Conservation (phyloP, 2,888 invertebrate species). For the Teinopalpus imperialis region DNA sequence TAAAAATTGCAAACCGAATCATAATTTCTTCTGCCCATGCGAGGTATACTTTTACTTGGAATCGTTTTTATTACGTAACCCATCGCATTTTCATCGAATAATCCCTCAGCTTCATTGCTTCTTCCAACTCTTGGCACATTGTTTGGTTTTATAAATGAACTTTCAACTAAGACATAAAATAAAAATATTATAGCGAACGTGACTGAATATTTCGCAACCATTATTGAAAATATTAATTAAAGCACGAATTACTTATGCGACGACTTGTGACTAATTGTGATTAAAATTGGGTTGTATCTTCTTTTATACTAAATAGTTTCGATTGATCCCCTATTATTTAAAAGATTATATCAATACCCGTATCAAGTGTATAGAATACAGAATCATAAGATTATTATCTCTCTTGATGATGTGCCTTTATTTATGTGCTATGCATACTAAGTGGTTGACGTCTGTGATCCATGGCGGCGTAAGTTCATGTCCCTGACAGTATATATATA, state of each 20-base stretch:
- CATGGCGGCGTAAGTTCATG: no score
- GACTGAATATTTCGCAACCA: constrained; percentile 50
- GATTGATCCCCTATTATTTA: constrained; percentile 53
- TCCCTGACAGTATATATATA: no score
- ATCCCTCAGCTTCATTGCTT: constrained; percentile 63
- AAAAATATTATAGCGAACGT: constrained; percentile 54
- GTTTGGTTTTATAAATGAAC: constrained; percentile 71
- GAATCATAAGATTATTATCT: constrained; percentile 40
- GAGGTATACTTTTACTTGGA: constrained; percentile 68
- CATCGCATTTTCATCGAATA: constrained; percentile 60
- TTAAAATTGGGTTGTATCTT: constrained; percentile 22
- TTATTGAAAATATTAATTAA: constrained; percentile 36
- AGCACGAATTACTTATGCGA: constrained; percentile 28
- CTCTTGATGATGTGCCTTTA: constrained; percentile 5
- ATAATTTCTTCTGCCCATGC: constrained; percentile 73
- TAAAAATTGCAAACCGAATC: constrained; percentile 59
- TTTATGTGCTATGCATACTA: constrained; percentile 5
- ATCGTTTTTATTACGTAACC: constrained; percentile 73
- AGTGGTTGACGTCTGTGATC: not conserved
- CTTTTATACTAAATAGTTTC: constrained; percentile 51
- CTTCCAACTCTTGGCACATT: constrained; percentile 71
- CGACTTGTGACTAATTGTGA: constrained; percentile 34
- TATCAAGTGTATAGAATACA: constrained; percentile 38
- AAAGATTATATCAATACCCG: constrained; percentile 40
- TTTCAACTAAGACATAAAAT: constrained; percentile 47